Evolutionary conservation across 2,888 invertebrate species (phyloP), one percentile per base, ranked within the genome.

Genomic region (Epinotia nisella): DNA sequence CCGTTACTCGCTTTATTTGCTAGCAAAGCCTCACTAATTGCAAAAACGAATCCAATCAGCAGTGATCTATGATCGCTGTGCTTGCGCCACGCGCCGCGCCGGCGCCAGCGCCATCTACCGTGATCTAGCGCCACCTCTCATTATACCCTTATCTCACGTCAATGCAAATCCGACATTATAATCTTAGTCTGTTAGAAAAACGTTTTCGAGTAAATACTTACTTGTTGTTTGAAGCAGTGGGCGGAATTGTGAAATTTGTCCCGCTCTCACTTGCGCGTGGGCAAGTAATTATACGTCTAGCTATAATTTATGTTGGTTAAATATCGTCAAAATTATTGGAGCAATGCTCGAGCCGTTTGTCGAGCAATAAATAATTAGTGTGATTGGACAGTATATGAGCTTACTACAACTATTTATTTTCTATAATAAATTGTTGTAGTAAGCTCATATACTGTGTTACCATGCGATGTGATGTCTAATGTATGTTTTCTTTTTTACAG

Each of bases 91-190:
- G 78, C 82, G 83, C 74, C 85, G 76, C 80, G 68, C 79, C 85
- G 91, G 91, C 92, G 91, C 91, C 92, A 89, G 62, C 62, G 62
- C 62, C 62, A 62, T 49, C 62, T 62, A 62, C 49, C 49, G 62
- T 49, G 62, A 62, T 62, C 62, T 62, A 62, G 49, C 62, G 62
- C 49, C 62, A 81, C 80, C 83, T 79, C 84, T 90, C 87, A 86
- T 89, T 88, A 89, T 83, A 82, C 85, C 78, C 83, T 88, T 90
- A 89, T 90, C 90, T 83, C 84, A 78, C 89, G 79, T 86, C 86
- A 85, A 90, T 90, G 90, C 90, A 89, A 90, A 90, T 89, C 85
- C 83, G 76, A 81, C 85, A 84, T 86, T 89, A 87, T 85, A 88
- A 88, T 88, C 84, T 82, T 80, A 35, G 35, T 35, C 35, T 35